Evolutionary conservation across 2,888 invertebrate genomes (phyloP), one percentile per base, ranked within the genome.

Genomic region (Morpho deidamia): DNA sequence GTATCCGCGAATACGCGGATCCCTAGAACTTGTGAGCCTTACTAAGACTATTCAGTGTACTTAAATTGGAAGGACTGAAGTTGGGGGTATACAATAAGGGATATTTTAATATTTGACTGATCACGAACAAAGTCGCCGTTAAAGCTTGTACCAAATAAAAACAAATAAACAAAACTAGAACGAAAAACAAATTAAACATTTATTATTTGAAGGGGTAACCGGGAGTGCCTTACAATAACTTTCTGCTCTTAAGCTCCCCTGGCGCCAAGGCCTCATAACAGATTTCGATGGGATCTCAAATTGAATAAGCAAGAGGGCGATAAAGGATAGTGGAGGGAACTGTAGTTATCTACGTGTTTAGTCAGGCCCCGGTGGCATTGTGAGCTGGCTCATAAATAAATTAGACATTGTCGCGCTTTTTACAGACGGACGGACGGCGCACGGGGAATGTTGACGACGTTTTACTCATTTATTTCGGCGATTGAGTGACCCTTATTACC

Each of bases 391-490:
- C 81, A 86, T 87, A 83, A 83, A 86, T 86, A 86, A 84, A 85
- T 84, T 84, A 83, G 49, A 52, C 74, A 77, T 81, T 79, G 79
- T 77, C 66, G 66, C 67, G 71, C 68, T 87, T 87, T 86, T 87
- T 83, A 74, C 77, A 68, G 48, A 38, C 42, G 53, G 49, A 37
- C 51, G 46, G 54, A 33, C 48, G 51, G 58, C 46, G 46, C 71
- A 68, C 69, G 58, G 74, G 75, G 83, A 87, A 87, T 84, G 83
- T 83, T 83, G 76, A 80, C 74, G 80, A 71, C 79, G 78, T 81
- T 83, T 86, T 73, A 81, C 83, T 85, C 83, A 86, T 86, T 83
- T 78, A 81, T 81, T 83, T 84, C 75, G 83, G 81, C 83, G 79
- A 76, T 60, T 59, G 55, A 44, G 41, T 40, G 11, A 41, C 8